Evolutionary conservation across 2,113 vertebrate genomes (phyloP), one percentile per base, ranked within the genome.

Genomic region (Sinocyclocheilus grahami): DNA sequence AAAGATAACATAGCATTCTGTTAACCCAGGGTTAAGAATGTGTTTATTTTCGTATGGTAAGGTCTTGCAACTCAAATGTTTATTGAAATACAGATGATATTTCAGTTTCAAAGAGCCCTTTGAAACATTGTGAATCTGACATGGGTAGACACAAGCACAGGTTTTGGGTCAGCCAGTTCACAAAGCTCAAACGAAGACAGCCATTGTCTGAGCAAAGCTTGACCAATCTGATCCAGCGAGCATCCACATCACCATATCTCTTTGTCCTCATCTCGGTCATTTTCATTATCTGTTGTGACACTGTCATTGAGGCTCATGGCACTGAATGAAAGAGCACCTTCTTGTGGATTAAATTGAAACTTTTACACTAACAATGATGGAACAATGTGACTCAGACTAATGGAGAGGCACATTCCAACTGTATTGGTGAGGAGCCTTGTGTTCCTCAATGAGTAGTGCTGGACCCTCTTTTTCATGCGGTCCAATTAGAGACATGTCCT

Each of bases 401-500:
- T 46, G 14, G 30, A 67, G 86, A 65, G 83, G 79, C 86, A 72
- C 72, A 18, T 33, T 83, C 63, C 18, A 78, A 51, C 46, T 42
- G 16, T 60, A 53, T 33, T n/a, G 79, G 51, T 37, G 74, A 69
- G 53, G 67, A 14, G 65, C 58, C 69, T 13, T 30, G 46, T 84
- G 77, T 87, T 78, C 30, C 18, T 24, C 20, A 22, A 55, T 33
- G 27, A 39, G 63, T 18, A 22, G 74, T 39, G 63, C 53, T 72
- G 81, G 46, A 84, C 48, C 20, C n/a, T 16, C 16, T 22, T 51
- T 72, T 85, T 85, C 71, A 71, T 53, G 13, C 39, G 18, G 22
- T 83, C 87, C 87, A 88, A 90, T 90, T 88, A 90, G 62, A 78
- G 74, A 65, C 55, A 82, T 77, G 72, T 83, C 65, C n/a, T 16